Evolutionary conservation across 2,888 invertebrate genomes (phyloP).

Genomic region (Drosophila neotestacea): DNA sequence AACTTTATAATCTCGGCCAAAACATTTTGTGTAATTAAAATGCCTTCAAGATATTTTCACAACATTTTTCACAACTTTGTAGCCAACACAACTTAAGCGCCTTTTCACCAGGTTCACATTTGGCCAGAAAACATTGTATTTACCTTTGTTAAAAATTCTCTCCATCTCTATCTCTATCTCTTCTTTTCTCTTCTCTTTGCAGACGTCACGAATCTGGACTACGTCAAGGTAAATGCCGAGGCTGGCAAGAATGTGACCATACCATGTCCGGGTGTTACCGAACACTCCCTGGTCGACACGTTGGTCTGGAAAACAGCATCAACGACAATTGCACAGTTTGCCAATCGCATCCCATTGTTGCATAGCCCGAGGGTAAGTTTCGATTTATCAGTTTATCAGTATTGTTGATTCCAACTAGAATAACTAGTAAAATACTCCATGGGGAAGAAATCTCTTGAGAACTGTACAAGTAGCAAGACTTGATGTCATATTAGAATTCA

Average conservation of each 20-base stretch:
- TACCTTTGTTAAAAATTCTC: not conserved
- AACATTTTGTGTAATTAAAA: conserved; percentile 75
- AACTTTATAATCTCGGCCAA: conserved; percentile 51
- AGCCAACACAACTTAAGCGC: conserved; percentile 46
- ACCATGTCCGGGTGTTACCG: conserved; percentile 89
- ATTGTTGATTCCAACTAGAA: not conserved
- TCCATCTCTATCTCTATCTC: too few relatives aligned
- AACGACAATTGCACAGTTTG: conserved; percentile 85
- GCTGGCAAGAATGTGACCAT: conserved; percentile 89
- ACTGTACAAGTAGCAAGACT: conserved; percentile 31
- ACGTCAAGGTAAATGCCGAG: conserved; percentile 87
- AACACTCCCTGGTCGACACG: conserved; percentile 88
- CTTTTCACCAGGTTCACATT: conserved; percentile 10
- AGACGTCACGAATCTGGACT: conserved; percentile 88
- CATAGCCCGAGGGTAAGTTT: conserved; percentile 85
- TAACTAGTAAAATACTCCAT: not conserved
- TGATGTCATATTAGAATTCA: conserved; percentile 72
- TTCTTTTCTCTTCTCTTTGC: conserved; percentile 60
- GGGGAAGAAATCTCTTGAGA: not conserved
- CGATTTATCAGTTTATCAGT: conserved; percentile 2
- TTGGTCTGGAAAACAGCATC: conserved; percentile 87
- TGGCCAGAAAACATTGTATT: not conserved
- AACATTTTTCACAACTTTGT: conserved; percentile 62
- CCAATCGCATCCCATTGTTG: conserved; percentile 85
- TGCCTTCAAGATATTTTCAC: conserved; percentile 61